Evolutionary conservation across 2,113 vertebrate genomes (phyloP), one percentile per base, ranked within the genome.

Genomic region (Vulpes ferrilata): DNA sequence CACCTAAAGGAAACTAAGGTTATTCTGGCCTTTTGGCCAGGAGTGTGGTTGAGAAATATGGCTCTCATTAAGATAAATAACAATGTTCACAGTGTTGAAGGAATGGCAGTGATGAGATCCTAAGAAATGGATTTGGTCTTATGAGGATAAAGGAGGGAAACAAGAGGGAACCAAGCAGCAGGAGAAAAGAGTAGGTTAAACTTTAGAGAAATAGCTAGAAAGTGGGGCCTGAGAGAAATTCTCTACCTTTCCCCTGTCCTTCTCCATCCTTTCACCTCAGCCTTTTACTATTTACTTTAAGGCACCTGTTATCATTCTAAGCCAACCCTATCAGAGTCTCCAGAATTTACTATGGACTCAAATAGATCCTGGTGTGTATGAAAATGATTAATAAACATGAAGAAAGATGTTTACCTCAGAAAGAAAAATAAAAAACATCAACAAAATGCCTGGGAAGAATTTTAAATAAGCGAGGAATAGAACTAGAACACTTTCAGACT

Each of bases 201-300:
- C 23, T 67, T 38, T 23, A n/a, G 43, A 3, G 10, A 92, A 35
- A 74, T 11, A 81, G 15, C 32, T 84, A 57, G 9, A 55, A 30
- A 65, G 30, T 30, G 27, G 10, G 10, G 0, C 2, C 20, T 30
- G 5, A 7, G 22, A 85, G 17, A 62, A 0, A 0, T 10, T 74
- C 30, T 7, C 9, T 8, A 30, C 2, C 4, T 74, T 51, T 88
- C 20, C 4, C 32, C 60, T n/a, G 2, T 81, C 8, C 5, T 78
- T 92, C 15, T 59, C 16, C 30, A 11, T 60, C 35, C 30, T 16
- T 8, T 82, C 65, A 32, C 1, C 38, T 86, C 32, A 48, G 1
- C n/a, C 3, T 67, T 16, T 35, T 85, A 3, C 4, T 83, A 4
- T 74, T 43, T 90, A 53, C 30, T 10, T 53, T 69, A 67, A 65